Conservation (phyloP, 2,888 invertebrate species). For the Alcis repandata region DNA sequence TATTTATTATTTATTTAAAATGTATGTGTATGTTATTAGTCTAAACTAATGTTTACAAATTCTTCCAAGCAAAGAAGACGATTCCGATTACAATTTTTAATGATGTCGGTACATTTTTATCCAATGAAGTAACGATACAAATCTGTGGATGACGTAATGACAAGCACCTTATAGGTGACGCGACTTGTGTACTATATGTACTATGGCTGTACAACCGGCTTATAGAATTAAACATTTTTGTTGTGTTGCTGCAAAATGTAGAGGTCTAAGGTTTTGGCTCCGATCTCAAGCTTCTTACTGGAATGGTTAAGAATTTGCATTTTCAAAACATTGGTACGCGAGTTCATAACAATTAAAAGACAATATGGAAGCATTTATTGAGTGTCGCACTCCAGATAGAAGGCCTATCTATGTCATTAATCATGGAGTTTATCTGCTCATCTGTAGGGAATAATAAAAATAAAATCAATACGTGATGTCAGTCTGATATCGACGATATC, state of each 20-base stretch:
- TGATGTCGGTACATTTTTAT: conserved; percentile 35
- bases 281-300: too few species aligned
- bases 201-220: conserved; percentile 9
- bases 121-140: conserved; percentile 44
- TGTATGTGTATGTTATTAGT: too few species aligned
- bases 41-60: conserved; percentile 19
- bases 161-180: conserved; percentile 39
- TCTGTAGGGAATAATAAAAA: background rate
- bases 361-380: background rate
- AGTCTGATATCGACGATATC: too few species aligned
- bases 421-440: background rate
- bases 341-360: background rate
- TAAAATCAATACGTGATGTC: background rate
- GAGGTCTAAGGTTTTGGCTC: too few species aligned
- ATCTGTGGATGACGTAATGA: conserved; percentile 43
- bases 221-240: background rate
- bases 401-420: background rate
- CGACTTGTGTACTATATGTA: conserved; percentile 23
- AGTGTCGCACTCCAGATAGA: background rate
- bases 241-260: background rate
- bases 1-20: too few species aligned
- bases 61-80: conserved; percentile 17
- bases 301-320: too few species aligned
- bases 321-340: too few species aligned
- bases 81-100: conserved; percentile 28